Evolutionary conservation across 2,888 invertebrate genomes (phyloP).

Genomic region (Tuta absoluta): DNA sequence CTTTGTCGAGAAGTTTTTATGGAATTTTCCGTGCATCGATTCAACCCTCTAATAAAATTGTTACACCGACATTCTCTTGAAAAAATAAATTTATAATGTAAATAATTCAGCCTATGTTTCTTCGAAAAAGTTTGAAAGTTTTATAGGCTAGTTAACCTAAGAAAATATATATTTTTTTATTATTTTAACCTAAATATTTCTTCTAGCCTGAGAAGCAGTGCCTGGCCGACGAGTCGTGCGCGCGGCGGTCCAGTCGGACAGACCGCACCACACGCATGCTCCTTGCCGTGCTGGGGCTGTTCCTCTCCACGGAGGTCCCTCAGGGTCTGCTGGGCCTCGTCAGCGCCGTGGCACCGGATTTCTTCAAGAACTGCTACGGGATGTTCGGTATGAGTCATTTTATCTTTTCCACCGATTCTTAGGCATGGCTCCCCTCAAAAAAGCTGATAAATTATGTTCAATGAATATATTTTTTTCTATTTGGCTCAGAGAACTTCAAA

Average conservation of each 20-base stretch:
- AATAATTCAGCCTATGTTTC: no score
- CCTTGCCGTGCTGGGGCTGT: conserved; percentile 91
- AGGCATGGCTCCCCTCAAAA: no score
- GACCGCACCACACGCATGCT: conserved; percentile 95
- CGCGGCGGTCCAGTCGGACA: conserved; percentile 75
- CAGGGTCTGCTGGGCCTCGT: conserved; percentile 92
- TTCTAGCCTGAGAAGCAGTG: conserved; percentile 72
- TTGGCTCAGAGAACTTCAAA: no score
- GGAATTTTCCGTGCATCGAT: no score
- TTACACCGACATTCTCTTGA: no score
- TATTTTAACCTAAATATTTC: no score
- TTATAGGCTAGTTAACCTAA: background rate
- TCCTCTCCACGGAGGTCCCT: conserved; percentile 94
- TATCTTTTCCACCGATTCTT: background rate
- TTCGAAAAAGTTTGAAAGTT: no score
- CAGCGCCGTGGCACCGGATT: conserved; percentile 88
- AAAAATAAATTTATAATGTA: no score
- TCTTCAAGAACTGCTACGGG: conserved; percentile 90
- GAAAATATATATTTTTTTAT: background rate
- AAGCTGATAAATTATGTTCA: no score
- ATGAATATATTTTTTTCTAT: no score
- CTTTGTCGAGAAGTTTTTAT: no score
- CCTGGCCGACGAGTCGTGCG: conserved; percentile 65
- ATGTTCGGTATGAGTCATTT: conserved; percentile 83
- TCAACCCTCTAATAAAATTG: no score